Evolutionary conservation across 1,140 invertebrate species (phyloP).

Genomic region (Platyura marginata): DNA sequence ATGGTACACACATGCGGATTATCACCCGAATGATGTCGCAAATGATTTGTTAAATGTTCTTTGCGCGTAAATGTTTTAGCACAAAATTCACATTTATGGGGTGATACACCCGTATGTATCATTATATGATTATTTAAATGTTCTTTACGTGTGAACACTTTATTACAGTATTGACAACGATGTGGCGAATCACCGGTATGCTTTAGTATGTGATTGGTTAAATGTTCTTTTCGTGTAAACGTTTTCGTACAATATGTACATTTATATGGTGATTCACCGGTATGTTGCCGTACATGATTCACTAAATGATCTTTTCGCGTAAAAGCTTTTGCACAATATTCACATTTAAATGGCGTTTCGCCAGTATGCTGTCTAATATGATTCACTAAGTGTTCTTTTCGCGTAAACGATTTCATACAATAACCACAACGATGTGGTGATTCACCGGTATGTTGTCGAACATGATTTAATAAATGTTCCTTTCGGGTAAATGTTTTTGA

Average conservation of each 20-base stretch:
- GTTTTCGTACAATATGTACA: slow-evolving; percentile 65
- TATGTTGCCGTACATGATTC: slow-evolving; percentile 70
- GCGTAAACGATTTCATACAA: slow-evolving; percentile 51
- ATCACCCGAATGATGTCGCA: slow-evolving; percentile 51
- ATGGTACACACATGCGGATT: slow-evolving; percentile 64
- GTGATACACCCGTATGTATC: slow-evolving; percentile 60
- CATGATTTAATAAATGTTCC: slow-evolving; percentile 66
- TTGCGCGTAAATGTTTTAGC: slow-evolving; percentile 64
- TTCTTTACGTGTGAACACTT: slow-evolving; percentile 68
- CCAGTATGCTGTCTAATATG: slow-evolving; percentile 65
- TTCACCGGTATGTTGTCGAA: slow-evolving; percentile 62
- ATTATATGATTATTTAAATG: slow-evolving; percentile 78
- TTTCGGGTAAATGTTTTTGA: slow-evolving; percentile 68
- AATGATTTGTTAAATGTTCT: slow-evolving; percentile 80
- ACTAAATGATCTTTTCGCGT: slow-evolving; percentile 57
- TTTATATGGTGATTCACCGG: slow-evolving; percentile 60
- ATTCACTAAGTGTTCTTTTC: slow-evolving; percentile 63
- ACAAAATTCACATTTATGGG: slow-evolving; percentile 47
- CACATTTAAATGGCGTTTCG: slow-evolving; percentile 71
- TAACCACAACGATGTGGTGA: slow-evolving; percentile 34
- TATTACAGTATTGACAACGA: slow-evolving; percentile 54
- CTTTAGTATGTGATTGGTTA: slow-evolving; percentile 45
- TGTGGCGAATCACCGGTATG: slow-evolving; percentile 66
- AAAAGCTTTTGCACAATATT: slow-evolving; percentile 72
- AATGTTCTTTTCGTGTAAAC: slow-evolving; percentile 56